phyloP scores from a whole-genome alignment of 2,113 vertebrate genomes.

The Zonotrichia leucophrys region DNA sequence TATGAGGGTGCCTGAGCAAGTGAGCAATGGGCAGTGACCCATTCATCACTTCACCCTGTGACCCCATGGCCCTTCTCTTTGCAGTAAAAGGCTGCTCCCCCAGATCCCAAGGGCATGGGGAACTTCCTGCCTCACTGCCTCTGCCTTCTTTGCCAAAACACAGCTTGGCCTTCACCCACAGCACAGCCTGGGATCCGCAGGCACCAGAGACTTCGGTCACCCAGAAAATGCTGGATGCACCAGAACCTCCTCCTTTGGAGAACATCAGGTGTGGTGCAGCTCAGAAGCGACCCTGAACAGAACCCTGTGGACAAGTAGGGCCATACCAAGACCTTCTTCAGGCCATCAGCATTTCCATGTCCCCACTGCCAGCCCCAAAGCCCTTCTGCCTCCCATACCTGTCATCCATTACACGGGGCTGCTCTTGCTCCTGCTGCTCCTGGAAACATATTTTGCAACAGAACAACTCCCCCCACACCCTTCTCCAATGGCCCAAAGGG shows the following conservation, averaged over 20 bases:
- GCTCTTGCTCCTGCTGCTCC: neutral
- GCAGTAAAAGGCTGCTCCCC: neutral
- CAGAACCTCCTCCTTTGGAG: neutral
- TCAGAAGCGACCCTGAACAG: neutral
- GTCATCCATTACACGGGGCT: neutral
- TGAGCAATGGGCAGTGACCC: neutral
- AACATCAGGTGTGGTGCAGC: neutral
- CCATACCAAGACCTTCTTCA: neutral
- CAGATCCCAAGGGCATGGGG: neutral
- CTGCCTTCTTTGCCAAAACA: neutral
- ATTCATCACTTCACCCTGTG: neutral
- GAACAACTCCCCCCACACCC: fast-evolving
- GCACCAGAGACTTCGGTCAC: neutral
- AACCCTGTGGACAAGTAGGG: neutral
- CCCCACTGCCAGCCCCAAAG: neutral
- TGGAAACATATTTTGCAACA: neutral
- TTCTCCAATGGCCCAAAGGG: neutral
- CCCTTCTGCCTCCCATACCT: neutral
- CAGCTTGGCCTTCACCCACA: neutral
- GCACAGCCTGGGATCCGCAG: neutral
- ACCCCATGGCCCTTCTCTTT: fast-evolving
- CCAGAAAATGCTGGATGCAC: neutral
- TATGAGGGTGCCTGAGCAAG: fast-evolving
- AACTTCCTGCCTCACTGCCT: neutral
- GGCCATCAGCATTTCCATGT: neutral